Evolutionary conservation across 2,888 invertebrate genomes (phyloP).

Genomic region (Oithona nana): DNA sequence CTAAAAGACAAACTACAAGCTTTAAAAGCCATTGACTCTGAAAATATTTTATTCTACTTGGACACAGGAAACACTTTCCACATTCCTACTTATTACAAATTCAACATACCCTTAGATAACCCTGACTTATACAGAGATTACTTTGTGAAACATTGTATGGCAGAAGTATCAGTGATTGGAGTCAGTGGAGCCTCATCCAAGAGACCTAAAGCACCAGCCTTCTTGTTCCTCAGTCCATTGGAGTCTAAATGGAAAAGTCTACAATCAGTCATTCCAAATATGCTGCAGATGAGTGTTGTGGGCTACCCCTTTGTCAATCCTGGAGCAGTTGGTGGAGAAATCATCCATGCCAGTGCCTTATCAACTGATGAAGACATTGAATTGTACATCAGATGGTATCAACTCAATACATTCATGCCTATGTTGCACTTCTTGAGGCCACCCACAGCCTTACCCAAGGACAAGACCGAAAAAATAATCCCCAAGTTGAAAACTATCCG

Average conservation of each 20-base stretch:
- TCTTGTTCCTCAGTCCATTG: constrained; percentile 63
- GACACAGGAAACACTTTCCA: constrained; percentile 65
- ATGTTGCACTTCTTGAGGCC: constrained; percentile 75
- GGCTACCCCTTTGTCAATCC: constrained; percentile 86
- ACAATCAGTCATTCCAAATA: constrained; percentile 61
- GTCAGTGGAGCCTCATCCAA: constrained; percentile 15
- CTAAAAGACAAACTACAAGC: constrained; percentile 47
- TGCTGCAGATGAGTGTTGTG: constrained; percentile 65
- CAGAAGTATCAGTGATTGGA: constrained; percentile 13
- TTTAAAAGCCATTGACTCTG: constrained; percentile 48
- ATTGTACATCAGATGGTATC: constrained; percentile 72
- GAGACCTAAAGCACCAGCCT: constrained; percentile 62
- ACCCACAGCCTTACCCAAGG: constrained; percentile 58
- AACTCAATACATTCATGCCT: constrained; percentile 72
- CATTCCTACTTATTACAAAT: constrained; percentile 45
- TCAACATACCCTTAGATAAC: constrained; percentile 8
- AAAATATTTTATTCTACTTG: constrained; percentile 63
- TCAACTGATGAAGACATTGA: constrained; percentile 42
- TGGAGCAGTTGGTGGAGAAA: constrained; percentile 71
- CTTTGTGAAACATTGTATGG: constrained; percentile 11
- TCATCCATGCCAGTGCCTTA: no score
- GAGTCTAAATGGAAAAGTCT: constrained; percentile 74
- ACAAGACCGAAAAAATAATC: constrained; percentile 21
- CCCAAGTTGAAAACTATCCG: constrained; percentile 39
- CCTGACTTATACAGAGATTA: constrained; percentile 8